A percentile compares a stretch with the other conserved stretches of the same genome.
phyloP scores from a whole-genome alignment of 2,888 invertebrate species.

The Miltochrista miniata region DNA sequence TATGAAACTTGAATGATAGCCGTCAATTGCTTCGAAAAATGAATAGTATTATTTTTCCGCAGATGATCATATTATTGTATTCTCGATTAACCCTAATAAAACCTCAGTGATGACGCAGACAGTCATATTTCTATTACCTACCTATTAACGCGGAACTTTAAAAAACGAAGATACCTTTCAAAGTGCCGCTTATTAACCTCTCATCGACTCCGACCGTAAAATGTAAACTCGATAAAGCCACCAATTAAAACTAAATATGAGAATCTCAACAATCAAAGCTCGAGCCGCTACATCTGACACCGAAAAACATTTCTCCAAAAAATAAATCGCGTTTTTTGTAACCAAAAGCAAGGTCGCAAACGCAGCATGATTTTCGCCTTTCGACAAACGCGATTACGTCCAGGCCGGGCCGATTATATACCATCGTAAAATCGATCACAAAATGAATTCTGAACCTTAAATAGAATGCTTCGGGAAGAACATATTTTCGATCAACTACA shows the following conservation, averaged over 20 bases:
- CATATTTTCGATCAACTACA: constrained; percentile 49
- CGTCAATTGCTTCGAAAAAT: constrained; percentile 27
- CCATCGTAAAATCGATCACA: constrained; percentile 30
- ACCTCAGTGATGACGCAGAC: constrained; percentile 55
- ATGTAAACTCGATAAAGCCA: constrained; percentile 84
- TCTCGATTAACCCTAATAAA: constrained; percentile 64
- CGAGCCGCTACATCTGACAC: constrained; percentile 82
- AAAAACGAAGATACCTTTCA: constrained; percentile 79
- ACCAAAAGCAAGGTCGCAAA: constrained; percentile 72
- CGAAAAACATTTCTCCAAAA: constrained; percentile 76
- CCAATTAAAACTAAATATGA: constrained; percentile 84
- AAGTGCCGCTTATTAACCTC: constrained; percentile 84
- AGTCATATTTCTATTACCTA: constrained; percentile 68
- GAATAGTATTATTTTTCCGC: constrained; percentile 28
- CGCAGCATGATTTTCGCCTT: constrained; percentile 81
- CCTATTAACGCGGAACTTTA: constrained; percentile 74
- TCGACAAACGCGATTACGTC: constrained; percentile 63
- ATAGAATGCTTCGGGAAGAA: constrained; percentile 39
- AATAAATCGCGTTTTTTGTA: constrained; percentile 77
- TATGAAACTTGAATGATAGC: constrained; percentile 14
- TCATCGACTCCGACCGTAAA: constrained; percentile 83
- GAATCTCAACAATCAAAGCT: constrained; percentile 82
- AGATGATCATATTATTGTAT: constrained; percentile 37
- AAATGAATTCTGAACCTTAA: constrained; percentile 58
- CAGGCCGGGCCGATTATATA: constrained; percentile 38